These are phyloP conservation scores for Conus ventricosus DNA, from an alignment of 1,140 invertebrate species.

Conservation along the genomic window DNA sequence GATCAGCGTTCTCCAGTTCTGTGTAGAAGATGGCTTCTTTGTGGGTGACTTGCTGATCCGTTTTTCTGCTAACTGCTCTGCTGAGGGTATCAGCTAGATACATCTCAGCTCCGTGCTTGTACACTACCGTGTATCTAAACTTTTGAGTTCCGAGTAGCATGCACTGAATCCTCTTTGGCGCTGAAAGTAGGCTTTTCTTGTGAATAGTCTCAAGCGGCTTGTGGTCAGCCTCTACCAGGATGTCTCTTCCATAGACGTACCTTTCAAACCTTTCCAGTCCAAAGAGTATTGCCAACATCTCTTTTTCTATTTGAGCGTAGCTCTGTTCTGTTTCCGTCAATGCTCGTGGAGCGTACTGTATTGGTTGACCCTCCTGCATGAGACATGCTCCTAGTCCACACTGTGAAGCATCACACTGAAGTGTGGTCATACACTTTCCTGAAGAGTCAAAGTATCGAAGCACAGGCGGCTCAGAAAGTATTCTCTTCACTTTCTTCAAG, in stretches of 20 bases:
- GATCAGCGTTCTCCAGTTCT: background rate
- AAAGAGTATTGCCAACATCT: conserved; percentile 70
- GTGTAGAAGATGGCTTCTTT: background rate
- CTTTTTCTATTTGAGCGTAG: conserved; percentile 76
- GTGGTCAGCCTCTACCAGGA: conserved; percentile 48
- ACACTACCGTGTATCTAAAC: conserved; percentile 74
- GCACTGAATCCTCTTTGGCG: conserved; percentile 48
- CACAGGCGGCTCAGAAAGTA: background rate
- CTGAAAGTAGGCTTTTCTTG: conserved; percentile 41
- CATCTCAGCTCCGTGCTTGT: conserved; percentile 69
- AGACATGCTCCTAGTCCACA: conserved; percentile 12
- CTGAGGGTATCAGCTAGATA: conserved; percentile 68
- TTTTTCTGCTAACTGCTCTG: conserved; percentile 31
- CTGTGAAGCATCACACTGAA: conserved; percentile 24
- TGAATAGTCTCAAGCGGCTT: conserved; percentile 49
- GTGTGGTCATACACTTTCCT: background rate
- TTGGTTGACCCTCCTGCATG: conserved; percentile 53
- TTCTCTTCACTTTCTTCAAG: conserved; percentile 20
- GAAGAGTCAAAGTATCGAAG: background rate
- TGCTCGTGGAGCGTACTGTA: conserved; percentile 69
- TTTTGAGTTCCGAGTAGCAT: conserved; percentile 68
- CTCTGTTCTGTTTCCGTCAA: conserved; percentile 66
- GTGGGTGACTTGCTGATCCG: conserved; percentile 4
- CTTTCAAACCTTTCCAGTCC: conserved; percentile 70
- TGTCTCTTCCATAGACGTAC: conserved; percentile 68